phyloP scores from a whole-genome alignment of 2,113 vertebrate species.

The Tricholaema leucomelas region DNA sequence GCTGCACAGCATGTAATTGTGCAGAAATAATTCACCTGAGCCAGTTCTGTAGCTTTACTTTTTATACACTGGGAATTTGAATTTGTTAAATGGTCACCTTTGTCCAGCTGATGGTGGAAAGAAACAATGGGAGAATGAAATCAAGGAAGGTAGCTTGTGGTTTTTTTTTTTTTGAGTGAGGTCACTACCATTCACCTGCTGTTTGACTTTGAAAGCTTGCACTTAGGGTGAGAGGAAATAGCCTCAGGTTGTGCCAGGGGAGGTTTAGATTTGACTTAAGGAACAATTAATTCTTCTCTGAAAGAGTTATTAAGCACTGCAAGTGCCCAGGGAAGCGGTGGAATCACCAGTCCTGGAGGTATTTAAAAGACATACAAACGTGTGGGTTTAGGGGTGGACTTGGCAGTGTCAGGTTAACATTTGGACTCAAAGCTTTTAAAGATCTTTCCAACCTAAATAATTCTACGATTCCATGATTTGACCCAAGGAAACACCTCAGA shows the following conservation, averaged over 20 bases:
- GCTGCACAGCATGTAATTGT: constrained; percentile 72
- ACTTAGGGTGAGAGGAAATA: neutral
- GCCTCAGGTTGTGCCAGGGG: neutral
- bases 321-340: neutral
- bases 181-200: neutral
- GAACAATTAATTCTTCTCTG: neutral
- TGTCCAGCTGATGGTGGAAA: constrained; percentile 1
- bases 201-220: neutral
- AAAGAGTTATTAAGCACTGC: neutral
- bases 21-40: constrained; percentile 69
- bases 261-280: neutral
- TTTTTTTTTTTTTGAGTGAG: neutral
- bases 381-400: neutral
- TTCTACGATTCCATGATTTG: neutral
- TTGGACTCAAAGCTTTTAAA: neutral
- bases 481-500: neutral
- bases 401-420: neutral
- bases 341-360: neutral
- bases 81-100: constrained; percentile 31
- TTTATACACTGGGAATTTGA: constrained; percentile 6
- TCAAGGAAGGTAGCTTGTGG: accelerated
- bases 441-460: neutral
- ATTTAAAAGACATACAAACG: neutral
- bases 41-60: neutral
- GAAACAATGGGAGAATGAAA: neutral